phyloP scores from a whole-genome alignment of 1,140 invertebrate species.

The Anoplophora glabripennis region DNA sequence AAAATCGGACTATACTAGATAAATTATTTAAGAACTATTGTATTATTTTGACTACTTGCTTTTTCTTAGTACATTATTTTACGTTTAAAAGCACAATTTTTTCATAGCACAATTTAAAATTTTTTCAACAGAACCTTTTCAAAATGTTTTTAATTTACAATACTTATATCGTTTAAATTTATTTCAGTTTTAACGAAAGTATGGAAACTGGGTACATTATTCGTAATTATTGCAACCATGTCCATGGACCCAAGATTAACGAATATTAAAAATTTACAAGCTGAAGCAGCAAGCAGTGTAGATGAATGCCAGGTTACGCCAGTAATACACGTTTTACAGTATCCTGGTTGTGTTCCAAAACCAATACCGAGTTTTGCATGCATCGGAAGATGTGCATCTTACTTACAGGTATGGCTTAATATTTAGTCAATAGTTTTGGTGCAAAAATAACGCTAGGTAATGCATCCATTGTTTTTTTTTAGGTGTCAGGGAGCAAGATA shows the following conservation, averaged over 20 bases:
- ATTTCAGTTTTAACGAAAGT: slow-evolving; percentile 25
- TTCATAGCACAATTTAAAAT: no score
- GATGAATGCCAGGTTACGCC: slow-evolving; percentile 89
- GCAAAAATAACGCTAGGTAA: no score
- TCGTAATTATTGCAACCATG: slow-evolving; percentile 39
- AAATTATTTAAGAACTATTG: no score
- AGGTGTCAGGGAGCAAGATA: slow-evolving; percentile 94
- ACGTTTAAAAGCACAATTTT: no score
- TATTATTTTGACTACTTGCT: no score
- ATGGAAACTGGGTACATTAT: slow-evolving; percentile 31
- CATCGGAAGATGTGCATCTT: slow-evolving; percentile 84
- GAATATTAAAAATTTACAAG: slow-evolving; percentile 27
- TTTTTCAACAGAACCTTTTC: no score
- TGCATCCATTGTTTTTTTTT: slow-evolving; percentile 11
- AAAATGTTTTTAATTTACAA: no score
- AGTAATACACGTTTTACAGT: slow-evolving; percentile 87
- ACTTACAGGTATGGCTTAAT: slow-evolving; percentile 91
- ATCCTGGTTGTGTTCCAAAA: slow-evolving; percentile 88
- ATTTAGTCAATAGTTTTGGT: no score
- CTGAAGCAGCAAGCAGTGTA: slow-evolving; percentile 51
- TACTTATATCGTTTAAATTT: slow-evolving; percentile 8
- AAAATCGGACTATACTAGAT: no score
- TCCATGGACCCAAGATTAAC: slow-evolving; percentile 40
- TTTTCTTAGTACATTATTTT: no score
- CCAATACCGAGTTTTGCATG: slow-evolving; percentile 92